phyloP scores from a whole-genome alignment of 2,113 vertebrate genomes.

The Petaurus breviceps region DNA sequence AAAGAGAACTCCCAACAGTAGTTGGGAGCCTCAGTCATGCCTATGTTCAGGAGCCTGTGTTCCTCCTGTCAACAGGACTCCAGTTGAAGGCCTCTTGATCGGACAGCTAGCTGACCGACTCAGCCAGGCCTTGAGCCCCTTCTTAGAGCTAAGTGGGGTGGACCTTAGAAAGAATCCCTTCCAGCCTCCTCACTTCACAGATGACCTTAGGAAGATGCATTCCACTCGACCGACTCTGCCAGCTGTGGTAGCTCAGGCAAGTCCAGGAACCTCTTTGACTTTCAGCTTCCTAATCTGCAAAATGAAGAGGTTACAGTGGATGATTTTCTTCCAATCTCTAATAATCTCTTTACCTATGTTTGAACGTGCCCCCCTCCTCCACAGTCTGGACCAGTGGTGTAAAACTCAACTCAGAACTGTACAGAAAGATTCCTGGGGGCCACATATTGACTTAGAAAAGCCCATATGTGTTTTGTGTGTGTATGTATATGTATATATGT shows the following conservation, averaged over 20 bases:
- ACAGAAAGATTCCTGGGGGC: background rate
- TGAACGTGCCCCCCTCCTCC: background rate
- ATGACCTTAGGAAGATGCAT: background rate
- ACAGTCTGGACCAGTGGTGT: background rate
- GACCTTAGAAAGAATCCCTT: background rate
- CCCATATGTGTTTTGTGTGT: background rate
- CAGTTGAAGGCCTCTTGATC: background rate
- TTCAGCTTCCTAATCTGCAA: background rate
- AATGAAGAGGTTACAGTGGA: background rate
- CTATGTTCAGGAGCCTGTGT: background rate
- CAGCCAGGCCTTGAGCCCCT: background rate
- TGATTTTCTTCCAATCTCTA: background rate
- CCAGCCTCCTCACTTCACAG: background rate
- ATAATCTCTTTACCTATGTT: background rate
- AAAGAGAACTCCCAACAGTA: background rate
- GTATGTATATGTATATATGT: background rate
- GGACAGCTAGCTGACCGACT: background rate
- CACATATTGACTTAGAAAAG: background rate
- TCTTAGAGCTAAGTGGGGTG: background rate
- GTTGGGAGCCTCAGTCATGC: background rate
- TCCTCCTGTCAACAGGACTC: background rate
- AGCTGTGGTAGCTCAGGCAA: background rate
- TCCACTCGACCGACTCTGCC: background rate
- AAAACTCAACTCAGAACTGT: background rate
- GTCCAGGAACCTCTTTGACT: background rate